Conservation (phyloP, 2,888 invertebrate genomes). For the Galerucella pusilla region DNA sequence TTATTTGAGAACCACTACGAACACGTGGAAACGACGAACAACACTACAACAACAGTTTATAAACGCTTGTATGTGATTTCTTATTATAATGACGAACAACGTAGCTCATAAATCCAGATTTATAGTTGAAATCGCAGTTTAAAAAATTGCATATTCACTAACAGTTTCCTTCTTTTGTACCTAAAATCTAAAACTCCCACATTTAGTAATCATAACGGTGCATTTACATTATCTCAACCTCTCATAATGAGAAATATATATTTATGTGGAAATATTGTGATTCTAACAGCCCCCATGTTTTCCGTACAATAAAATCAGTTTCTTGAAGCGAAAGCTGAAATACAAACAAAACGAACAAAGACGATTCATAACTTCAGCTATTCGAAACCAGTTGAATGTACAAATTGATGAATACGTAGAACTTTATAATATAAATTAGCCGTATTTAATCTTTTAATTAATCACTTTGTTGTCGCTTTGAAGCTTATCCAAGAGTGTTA, state of each 20-base stretch:
- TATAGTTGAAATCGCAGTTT: no score
- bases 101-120: no score
- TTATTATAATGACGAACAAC: no score
- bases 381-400: not conserved
- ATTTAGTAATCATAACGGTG: no score
- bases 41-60: no score
- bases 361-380: not conserved
- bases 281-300: not conserved
- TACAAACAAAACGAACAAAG: not conserved
- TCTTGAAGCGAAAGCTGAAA: not conserved
- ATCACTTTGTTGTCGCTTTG: not conserved
- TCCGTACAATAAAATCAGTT: not conserved
- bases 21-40: no score
- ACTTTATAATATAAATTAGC: conserved; percentile 3
- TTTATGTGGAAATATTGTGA: not conserved
- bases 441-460: not conserved
- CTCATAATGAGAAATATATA: not conserved
- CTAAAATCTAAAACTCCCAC: no score
- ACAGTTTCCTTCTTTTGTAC: no score
- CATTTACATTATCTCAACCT: not conserved
- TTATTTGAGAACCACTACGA: no score
- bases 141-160: no score
- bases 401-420: not conserved
- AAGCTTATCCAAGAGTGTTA: conserved; percentile 15
- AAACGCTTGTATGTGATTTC: no score